Base-by-base conservation (phyloP, 2,113 vertebrate species). In the Xiphophorus maculatus region DNA sequence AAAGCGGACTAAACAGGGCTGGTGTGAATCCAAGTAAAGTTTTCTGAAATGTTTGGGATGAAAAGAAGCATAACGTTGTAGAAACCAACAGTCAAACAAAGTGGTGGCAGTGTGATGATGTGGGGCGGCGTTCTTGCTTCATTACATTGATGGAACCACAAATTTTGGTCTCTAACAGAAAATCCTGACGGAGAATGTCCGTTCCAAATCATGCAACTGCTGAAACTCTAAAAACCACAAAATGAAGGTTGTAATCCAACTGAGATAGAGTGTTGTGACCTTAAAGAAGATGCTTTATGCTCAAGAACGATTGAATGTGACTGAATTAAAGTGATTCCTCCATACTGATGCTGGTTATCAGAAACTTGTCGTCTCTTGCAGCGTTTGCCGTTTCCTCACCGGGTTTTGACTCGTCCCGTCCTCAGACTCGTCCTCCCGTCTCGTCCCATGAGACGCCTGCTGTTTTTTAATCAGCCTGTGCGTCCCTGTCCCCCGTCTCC, bases 401-500 rank as follows among this genome's bases (percentile, higher is more conserved):
- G 37, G 15, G 69, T 71, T 77, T 25, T 1, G 42, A 5, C 0
- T 60, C 28, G 14, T 17, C 1, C 51, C 29, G 44, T n/a, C 73
- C 63, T 66, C 65, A 60, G 19, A 81, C 33, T 66, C 35, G 63
- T 62, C 54, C 71, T 37, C 32, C 58, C 33, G 7, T 66, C 73
- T 75, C 74, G 54, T 74, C 74, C 74, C 58, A 28, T 30, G 25
- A 19, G 27, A 62, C 64, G 67, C 61, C 33, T 17, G 4, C 37
- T 77, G 72, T 66, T 80, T 87, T 83, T 58, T 80, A 65, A 73
- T 77, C 58, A 51, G 28, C 29, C 6, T 68, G 28, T 1, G 35
- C 71, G 73, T 84, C 77, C 65, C 62, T 63, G 66, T 86, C 71
- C 77, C 29, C 62, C 3, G 25, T 80, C 84, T 89, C 89, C 83